These are phyloP conservation scores for Bubo blakistoni DNA, from an alignment of 2,113 vertebrate species.

Conservation along the genomic window DNA sequence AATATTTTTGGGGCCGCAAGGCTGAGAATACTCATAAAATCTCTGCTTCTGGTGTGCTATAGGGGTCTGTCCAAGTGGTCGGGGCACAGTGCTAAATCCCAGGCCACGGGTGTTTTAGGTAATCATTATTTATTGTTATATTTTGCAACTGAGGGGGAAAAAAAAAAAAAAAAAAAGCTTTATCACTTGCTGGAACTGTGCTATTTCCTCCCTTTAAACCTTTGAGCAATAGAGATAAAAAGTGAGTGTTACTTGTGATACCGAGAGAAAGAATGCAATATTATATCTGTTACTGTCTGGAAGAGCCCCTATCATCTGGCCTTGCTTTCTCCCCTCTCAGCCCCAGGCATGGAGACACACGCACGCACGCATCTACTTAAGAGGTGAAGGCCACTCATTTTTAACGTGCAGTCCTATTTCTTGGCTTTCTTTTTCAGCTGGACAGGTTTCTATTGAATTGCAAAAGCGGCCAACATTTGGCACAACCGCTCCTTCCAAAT, in stretches of 20 bases:
- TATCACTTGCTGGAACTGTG: conserved; percentile 63
- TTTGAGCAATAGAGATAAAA: conserved; percentile 72
- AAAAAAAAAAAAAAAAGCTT: not conserved
- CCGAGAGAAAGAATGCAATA: conserved; percentile 41
- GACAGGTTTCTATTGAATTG: not conserved
- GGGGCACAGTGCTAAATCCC: not conserved
- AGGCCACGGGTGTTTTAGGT: conserved; percentile 1
- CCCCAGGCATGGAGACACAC: not conserved
- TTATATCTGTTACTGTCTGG: conserved; percentile 13
- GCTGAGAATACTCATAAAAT: not conserved
- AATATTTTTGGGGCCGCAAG: not conserved
- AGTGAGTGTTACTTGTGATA: conserved; percentile 67
- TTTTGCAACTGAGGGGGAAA: not conserved
- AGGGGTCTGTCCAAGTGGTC: not conserved
- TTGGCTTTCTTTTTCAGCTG: not conserved
- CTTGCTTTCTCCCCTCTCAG: not conserved
- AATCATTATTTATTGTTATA: not conserved
- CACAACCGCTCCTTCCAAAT: not conserved
- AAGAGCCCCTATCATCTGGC: not conserved
- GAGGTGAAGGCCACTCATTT: not conserved
- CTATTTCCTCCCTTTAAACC: conserved; percentile 76
- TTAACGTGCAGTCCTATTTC: rapidly evolving
- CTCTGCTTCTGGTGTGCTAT: not conserved
- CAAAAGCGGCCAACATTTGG: not conserved
- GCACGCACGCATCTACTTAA: not conserved